Percentiles rank a stretch among this genome's conserved stretches.
These are phyloP conservation scores for Drosophila dives DNA, from an alignment of 2,888 invertebrate species.

Conservation along the genomic window DNA sequence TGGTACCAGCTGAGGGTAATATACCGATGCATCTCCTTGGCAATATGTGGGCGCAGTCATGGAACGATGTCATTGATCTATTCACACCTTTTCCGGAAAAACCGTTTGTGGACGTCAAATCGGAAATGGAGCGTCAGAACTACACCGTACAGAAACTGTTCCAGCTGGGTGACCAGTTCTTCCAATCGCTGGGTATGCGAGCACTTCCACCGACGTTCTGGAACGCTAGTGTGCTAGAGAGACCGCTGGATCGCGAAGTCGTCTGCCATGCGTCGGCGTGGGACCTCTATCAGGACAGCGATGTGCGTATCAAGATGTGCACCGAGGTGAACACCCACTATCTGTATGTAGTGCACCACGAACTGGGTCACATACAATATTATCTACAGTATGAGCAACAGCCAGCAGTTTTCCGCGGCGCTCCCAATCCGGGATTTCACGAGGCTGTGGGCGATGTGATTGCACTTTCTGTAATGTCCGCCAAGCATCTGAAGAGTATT, in stretches of 20 bases:
- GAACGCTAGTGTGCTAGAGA: conserved; percentile 92
- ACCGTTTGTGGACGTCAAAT: conserved; percentile 89
- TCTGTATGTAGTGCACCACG: conserved; percentile 88
- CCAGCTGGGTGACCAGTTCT: conserved; percentile 93
- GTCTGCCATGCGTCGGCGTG: conserved; percentile 95
- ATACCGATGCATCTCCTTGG: conserved; percentile 92
- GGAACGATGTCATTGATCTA: conserved; percentile 86
- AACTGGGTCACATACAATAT: conserved; percentile 90
- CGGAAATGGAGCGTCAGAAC: conserved; percentile 89
- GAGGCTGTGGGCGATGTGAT: conserved; percentile 91
- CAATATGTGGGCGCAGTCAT: conserved; percentile 93
- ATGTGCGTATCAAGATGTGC: conserved; percentile 91
- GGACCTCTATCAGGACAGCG: conserved; percentile 93
- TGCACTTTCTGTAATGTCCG: conserved; percentile 89
- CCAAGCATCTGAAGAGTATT: conserved; percentile 90
- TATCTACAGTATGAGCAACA: conserved; percentile 88
- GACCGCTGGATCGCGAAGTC: conserved; percentile 89
- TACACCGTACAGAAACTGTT: conserved; percentile 92
- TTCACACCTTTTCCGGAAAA: conserved; percentile 91
- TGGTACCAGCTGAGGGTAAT: conserved; percentile 88
- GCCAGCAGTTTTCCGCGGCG: conserved; percentile 87
- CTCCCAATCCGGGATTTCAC: conserved; percentile 87
- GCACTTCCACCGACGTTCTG: conserved; percentile 92
- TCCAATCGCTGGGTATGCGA: conserved; percentile 91
- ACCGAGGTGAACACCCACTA: conserved; percentile 86